Evolutionary conservation across 2,797 vertebrate species (phyloP), one percentile per base, ranked within the genome.

Genomic region (Agapornis canus): DNA sequence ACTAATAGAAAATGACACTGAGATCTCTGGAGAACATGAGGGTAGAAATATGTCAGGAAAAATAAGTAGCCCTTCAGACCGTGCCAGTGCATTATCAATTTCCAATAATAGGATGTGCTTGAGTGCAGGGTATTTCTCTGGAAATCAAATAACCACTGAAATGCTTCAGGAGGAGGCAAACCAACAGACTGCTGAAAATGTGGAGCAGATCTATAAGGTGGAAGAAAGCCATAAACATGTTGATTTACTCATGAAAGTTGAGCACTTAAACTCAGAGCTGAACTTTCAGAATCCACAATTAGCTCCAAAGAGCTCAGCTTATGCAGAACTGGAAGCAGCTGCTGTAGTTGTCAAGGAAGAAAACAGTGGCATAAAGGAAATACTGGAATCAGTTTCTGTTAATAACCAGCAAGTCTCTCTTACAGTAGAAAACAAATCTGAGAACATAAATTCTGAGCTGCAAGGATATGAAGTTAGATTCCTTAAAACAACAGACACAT

Each of bases 271-370:
- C 20, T 97, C 88, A 4, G 97, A 98, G 85, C 91, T 98, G n/a
- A 92, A 96, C 70, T 90, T 97, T 22, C 97, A 98, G 70, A 97
- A 92, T 47, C 90, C 93, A 26, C 98, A 98, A 57, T 92, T 98
- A 27, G 72, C 82, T 47, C 94, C 95, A n/a, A 98, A 98, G 86
- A 97, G 82, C n/a, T 96, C 97, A 78, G 71, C 97, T 78, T 98
- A 87, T 72, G 87, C 80, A 13, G 98, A 98, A 61, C 65, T 98
- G 84, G 93, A 98, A 82, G 94, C 96, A 86, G 95, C 95, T 76
- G 72, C 98, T 47, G 68, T 94, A 65, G 84, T 93, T 69, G 80
- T 98, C 61, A 97, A 98, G 81, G 96, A 98, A 82, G 97, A 98
- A 82, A 98, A 97, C 13, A 42, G 47, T 16, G 73, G 90, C 43